Evolutionary conservation across 2,797 vertebrate genomes (phyloP).

Genomic region (Phyllotis vaccarum): DNA sequence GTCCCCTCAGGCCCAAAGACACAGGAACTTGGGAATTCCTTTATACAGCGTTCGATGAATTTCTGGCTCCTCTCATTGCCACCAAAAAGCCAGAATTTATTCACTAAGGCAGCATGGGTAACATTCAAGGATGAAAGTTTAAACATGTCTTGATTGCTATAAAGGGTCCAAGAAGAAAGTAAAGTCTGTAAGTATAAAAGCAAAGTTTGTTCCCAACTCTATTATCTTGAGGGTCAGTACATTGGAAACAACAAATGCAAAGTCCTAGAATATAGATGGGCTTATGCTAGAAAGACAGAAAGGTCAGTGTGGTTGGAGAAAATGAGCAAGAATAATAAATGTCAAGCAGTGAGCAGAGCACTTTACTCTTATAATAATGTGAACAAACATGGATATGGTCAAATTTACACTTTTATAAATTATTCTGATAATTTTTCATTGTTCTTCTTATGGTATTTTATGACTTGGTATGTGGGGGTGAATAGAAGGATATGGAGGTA

Average conservation of each 20-base stretch:
- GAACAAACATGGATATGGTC: background rate
- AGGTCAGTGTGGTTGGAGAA: too few species aligned
- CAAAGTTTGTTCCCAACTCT: background rate
- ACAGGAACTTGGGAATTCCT: constrained; percentile 74
- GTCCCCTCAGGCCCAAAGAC: constrained; percentile 70
- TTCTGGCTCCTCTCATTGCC: constrained; percentile 72
- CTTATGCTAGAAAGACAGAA: background rate
- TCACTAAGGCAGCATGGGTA: constrained; percentile 60
- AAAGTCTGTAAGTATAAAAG: background rate
- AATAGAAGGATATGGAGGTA: background rate
- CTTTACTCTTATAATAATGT: background rate
- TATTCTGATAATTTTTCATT: background rate
- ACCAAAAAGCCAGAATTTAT: constrained; percentile 71
- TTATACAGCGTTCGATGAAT: constrained; percentile 66
- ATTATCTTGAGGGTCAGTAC: background rate
- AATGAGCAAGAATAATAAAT: background rate
- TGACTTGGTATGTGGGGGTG: background rate
- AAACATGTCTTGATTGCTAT: constrained; percentile 41
- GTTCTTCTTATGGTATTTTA: background rate
- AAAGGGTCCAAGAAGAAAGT: constrained; percentile 27
- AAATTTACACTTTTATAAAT: background rate
- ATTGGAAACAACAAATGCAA: background rate
- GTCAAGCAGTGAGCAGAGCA: accelerated
- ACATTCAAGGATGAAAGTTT: constrained; percentile 64
- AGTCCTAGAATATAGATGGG: background rate